A percentile compares a stretch with the other conserved stretches of the same genome.
Evolutionary conservation across 2,113 vertebrate species (phyloP).

Genomic region (Sturnus vulgaris): DNA sequence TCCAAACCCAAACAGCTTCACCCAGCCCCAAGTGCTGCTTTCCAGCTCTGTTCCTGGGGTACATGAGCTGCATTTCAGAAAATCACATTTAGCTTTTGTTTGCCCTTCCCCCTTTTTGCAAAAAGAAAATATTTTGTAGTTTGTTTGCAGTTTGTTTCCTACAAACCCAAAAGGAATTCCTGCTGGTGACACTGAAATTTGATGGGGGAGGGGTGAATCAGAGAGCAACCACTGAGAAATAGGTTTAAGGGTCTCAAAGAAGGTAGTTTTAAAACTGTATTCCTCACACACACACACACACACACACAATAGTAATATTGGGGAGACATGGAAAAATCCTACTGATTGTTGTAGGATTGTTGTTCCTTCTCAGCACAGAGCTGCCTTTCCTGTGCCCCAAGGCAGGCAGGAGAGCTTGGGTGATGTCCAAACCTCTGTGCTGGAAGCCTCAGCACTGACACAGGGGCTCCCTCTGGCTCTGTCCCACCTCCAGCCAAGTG

Average conservation of each 20-base stretch:
- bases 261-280: not conserved
- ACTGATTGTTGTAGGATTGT: not conserved
- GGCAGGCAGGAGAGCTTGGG: not conserved
- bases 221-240: not conserved
- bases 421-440: not conserved
- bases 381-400: not conserved
- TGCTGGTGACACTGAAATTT: not conserved
- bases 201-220: not conserved
- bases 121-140: not conserved
- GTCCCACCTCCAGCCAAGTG: not conserved
- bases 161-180: not conserved
- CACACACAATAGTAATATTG: not conserved
- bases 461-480: not conserved
- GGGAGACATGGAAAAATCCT: not conserved
- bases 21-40: not conserved
- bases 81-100: not conserved
- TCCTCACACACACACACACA: not conserved
- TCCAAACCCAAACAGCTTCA: conserved; percentile 25
- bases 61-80: not conserved
- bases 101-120: not conserved
- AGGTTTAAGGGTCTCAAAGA: not conserved
- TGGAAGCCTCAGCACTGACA: not conserved
- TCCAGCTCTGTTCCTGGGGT: not conserved
- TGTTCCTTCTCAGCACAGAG: not conserved
- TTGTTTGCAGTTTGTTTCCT: not conserved